These are phyloP conservation scores for Stenurella melanura DNA, from an alignment of 2,888 invertebrate genomes.

Conservation along the genomic window DNA sequence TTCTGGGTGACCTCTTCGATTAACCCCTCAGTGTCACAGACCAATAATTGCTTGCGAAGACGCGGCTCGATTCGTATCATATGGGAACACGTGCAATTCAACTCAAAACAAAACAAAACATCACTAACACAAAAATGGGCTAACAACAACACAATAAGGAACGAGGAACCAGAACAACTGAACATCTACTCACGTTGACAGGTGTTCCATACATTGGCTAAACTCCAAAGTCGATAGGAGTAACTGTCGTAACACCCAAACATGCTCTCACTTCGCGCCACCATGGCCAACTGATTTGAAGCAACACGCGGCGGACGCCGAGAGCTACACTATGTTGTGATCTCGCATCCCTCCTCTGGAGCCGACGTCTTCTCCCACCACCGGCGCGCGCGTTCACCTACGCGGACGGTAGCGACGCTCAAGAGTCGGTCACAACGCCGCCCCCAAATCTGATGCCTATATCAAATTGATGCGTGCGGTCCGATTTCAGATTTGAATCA, in stretches of 20 bases:
- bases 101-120: constrained; percentile 47
- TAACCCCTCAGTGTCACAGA: constrained; percentile 35
- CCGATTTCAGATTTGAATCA: constrained; percentile 58
- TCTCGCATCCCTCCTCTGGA: constrained; percentile 51
- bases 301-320: constrained; percentile 60
- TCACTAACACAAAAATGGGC: constrained; percentile 46
- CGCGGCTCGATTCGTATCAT: constrained; percentile 19
- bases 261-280: constrained; percentile 87
- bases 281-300: constrained; percentile 83
- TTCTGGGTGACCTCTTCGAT: constrained; percentile 29
- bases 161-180: constrained; percentile 46
- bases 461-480: constrained; percentile 68
- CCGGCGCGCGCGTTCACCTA: constrained; percentile 55
- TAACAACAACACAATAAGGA: constrained; percentile 46
- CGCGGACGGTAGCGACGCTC: constrained; percentile 59
- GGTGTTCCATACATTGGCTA: constrained; percentile 86
- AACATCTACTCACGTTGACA: constrained; percentile 81
- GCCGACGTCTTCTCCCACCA: constrained; percentile 59
- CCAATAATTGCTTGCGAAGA: constrained; percentile 36
- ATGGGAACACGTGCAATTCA: constrained; percentile 32
- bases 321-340: constrained; percentile 62
- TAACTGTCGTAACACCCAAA: constrained; percentile 85
- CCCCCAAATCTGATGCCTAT: constrained; percentile 68
- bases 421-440: constrained; percentile 56
- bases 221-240: constrained; percentile 85